These are phyloP conservation scores for Diachrysia chrysitis DNA, from an alignment of 2,888 invertebrate species.

Conservation along the genomic window DNA sequence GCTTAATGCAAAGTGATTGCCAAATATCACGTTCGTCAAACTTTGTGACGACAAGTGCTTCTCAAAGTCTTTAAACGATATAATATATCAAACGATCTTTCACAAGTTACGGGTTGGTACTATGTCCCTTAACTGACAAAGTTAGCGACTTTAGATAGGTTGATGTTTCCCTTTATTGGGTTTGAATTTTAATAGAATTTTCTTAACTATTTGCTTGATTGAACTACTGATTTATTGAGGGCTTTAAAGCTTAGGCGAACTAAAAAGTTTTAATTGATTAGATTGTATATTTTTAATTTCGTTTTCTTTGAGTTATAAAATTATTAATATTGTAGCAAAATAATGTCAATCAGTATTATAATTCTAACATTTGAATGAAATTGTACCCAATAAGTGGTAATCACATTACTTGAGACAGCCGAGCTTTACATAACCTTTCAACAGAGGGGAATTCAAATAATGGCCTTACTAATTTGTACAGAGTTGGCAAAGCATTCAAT, in stretches of 20 bases:
- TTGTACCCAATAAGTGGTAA: neutral
- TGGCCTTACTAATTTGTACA: neutral
- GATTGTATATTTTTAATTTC: too few relatives aligned
- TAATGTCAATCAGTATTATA: too few relatives aligned
- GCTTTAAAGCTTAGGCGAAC: too few relatives aligned
- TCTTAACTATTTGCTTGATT: neutral
- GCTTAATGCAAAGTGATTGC: neutral
- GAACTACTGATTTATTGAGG: neutral
- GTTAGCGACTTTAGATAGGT: neutral
- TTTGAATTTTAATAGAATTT: neutral
- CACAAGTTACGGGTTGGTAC: neutral
- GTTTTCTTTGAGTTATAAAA: too few relatives aligned
- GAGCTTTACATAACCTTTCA: neutral
- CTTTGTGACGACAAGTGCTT: neutral
- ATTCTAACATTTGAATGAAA: too few relatives aligned
- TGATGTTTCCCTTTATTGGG: neutral
- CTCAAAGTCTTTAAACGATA: neutral
- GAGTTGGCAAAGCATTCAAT: neutral
- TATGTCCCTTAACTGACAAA: neutral
- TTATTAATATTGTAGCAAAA: too few relatives aligned
- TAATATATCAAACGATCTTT: neutral
- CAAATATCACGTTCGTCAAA: neutral
- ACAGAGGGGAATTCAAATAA: neutral
- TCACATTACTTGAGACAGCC: neutral
- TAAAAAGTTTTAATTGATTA: too few relatives aligned